Base-by-base conservation (phyloP, 2,888 invertebrate genomes). In the Melitaea athalia region DNA sequence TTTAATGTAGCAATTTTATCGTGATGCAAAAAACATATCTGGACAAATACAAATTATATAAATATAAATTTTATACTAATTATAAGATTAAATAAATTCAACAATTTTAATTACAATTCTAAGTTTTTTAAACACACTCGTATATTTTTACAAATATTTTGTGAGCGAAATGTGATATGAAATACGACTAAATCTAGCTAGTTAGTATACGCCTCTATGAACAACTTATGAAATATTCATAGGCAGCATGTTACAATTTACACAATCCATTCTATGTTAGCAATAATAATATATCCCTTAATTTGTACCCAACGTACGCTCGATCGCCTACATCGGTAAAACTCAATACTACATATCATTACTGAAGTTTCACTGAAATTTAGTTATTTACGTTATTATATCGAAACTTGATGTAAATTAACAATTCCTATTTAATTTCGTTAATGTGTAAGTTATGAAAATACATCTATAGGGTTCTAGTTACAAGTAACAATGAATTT, bases 191-290 rank as follows among this genome's bases (percentile, higher is more conserved):
- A 24, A 2, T 24, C 24, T 24, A 24, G 3, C 24, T n/a, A n/a
- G n/a, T n/a, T n/a, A n/a, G 24, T 15, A 49, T 61, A 14, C 31
- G n/a, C 31, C 47, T 42, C 52, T 60, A 47, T 66, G 61, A 53
- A 59, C 57, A 64, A 7, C 24, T 53, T 53, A 66, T 66, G 55
- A 61, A 61, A 66, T 61, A 66, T 66, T 55, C 61, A 66, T 61
- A 38, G n/a, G 31, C n/a, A 38, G 33, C 53, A 52, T 53, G 53
- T 14, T 14, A 33, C 53, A 53, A 53, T 38, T 57, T 57, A 57
- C 38, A 57, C 38, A 38, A 57, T 38, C 24, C 53, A 17, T 53
- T 17, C 53, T 17, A 31, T 53, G 53, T 4, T 53, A 31, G 53
- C 24, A 53, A 53, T 53, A 53, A 53, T 53, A 31, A 53, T 53